Evolutionary conservation across 2,797 vertebrate genomes (phyloP).

Genomic region (Crenuchus spilurus): DNA sequence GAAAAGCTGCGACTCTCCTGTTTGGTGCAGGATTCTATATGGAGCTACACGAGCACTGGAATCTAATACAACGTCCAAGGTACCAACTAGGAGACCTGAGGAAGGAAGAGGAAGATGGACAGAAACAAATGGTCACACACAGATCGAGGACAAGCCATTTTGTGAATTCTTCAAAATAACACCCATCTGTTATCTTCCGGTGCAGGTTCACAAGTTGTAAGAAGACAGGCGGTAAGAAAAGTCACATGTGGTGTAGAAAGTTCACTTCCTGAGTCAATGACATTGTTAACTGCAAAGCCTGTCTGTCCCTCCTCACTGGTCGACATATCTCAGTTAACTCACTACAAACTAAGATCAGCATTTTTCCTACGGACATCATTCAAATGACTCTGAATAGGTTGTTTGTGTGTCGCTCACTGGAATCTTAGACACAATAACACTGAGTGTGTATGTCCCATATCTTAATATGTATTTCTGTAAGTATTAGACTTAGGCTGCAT

Average conservation of each 20-base stretch:
- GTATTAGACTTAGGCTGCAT: neutral
- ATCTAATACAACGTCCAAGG: constrained; percentile 94
- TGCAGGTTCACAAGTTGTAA: neutral
- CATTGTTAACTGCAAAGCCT: neutral
- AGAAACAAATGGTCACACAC: neutral
- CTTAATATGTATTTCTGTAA: neutral
- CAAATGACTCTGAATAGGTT: constrained; percentile 7
- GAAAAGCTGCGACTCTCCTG: constrained; percentile 92
- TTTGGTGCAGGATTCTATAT: constrained; percentile 94
- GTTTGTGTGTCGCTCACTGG: neutral
- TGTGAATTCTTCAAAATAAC: neutral
- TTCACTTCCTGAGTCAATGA: constrained; percentile 16
- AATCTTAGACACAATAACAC: neutral
- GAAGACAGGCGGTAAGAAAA: neutral
- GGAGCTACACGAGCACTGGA: constrained; percentile 95
- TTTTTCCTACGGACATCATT: neutral
- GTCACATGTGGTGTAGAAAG: neutral
- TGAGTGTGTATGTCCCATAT: neutral
- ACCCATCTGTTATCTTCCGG: constrained; percentile 4
- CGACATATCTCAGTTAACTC: neutral
- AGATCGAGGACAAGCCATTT: neutral
- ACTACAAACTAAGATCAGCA: neutral
- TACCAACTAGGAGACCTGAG: constrained; percentile 89
- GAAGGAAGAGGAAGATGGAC: neutral
- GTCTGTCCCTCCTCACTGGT: neutral